Percentiles rank a stretch among this genome's conserved stretches.
phyloP scores from a whole-genome alignment of 2,888 invertebrate species.

The Apeira syringaria region DNA sequence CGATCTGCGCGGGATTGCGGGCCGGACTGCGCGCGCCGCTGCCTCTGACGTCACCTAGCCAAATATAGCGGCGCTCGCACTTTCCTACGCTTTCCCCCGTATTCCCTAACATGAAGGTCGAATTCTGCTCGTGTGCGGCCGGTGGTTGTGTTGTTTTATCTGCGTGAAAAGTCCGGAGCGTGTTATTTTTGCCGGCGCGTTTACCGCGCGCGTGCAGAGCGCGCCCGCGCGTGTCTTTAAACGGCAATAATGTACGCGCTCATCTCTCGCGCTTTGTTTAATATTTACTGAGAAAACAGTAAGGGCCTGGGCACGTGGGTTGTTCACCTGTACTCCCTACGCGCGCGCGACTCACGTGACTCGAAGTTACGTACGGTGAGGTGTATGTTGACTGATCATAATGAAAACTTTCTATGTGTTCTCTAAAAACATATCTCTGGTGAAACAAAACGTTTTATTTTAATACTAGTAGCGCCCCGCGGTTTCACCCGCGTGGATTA shows the following conservation, averaged over 20 bases:
- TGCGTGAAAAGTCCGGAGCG: constrained; percentile 60
- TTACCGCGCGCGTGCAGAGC: constrained; percentile 55
- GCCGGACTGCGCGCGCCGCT: constrained; percentile 68
- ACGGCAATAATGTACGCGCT: constrained; percentile 65
- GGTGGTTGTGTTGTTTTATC: constrained; percentile 40
- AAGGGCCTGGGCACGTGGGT: constrained; percentile 33
- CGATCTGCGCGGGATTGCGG: constrained; percentile 62
- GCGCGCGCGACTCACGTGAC: constrained; percentile 25
- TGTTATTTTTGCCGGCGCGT: constrained; percentile 79
- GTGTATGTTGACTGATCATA: not conserved
- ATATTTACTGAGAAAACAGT: constrained; percentile 54
- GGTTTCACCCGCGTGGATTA: too few relatives aligned
- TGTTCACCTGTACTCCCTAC: constrained; percentile 29
- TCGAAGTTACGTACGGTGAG: constrained; percentile 20
- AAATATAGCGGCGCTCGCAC: constrained; percentile 60
- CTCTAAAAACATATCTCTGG: constrained; percentile 21
- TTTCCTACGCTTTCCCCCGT: constrained; percentile 42
- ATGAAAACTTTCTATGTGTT: constrained; percentile 4
- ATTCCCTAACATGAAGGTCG: constrained; percentile 30
- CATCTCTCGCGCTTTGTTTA: constrained; percentile 39
- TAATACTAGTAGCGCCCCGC: too few relatives aligned
- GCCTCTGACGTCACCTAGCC: constrained; percentile 65
- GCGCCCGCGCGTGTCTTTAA: constrained; percentile 73
- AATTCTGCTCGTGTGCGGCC: constrained; percentile 29
- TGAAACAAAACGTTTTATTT: constrained; percentile 20